Evolutionary conservation across 2,113 vertebrate species (phyloP).

Genomic region (Tor tambroides): DNA sequence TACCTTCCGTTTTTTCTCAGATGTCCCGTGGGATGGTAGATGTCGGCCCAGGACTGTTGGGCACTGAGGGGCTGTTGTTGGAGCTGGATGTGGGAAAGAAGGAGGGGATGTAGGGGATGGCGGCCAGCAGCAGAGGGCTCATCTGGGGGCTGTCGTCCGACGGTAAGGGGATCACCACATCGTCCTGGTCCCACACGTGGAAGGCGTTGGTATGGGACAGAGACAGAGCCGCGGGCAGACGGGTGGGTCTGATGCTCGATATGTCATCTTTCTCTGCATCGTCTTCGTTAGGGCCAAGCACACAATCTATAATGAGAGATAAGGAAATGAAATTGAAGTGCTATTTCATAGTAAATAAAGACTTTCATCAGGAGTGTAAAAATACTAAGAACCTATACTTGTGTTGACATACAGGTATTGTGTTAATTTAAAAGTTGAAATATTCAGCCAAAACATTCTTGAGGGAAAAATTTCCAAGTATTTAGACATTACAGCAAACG

Average conservation of each 20-base stretch:
- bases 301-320: slow-evolving; percentile 69
- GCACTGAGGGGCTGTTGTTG: slow-evolving; percentile 45
- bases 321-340: not conserved
- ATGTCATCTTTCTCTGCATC: slow-evolving; percentile 60
- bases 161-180: slow-evolving; percentile 71
- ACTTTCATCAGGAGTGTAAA: too few relatives aligned
- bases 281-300: slow-evolving; percentile 76
- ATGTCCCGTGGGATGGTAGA: slow-evolving; percentile 52
- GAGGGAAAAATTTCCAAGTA: too few relatives aligned
- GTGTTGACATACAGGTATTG: too few relatives aligned
- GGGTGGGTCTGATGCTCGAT: slow-evolving; percentile 45
- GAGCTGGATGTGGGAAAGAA: slow-evolving; percentile 72
- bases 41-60: slow-evolving; percentile 52
- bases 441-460: too few relatives aligned
- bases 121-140: slow-evolving; percentile 71
- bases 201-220: slow-evolving; percentile 75
- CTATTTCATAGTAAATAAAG: too few relatives aligned
- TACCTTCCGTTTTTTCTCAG: not conserved
- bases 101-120: slow-evolving; percentile 75
- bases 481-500: too few relatives aligned
- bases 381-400: too few relatives aligned
- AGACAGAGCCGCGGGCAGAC: slow-evolving; percentile 55
- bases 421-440: too few relatives aligned
- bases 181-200: slow-evolving; percentile 80
- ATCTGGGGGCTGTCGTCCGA: slow-evolving; percentile 59